Evolutionary conservation across 2,888 invertebrate species (phyloP).

Genomic region (Drosophila neutralis): DNA sequence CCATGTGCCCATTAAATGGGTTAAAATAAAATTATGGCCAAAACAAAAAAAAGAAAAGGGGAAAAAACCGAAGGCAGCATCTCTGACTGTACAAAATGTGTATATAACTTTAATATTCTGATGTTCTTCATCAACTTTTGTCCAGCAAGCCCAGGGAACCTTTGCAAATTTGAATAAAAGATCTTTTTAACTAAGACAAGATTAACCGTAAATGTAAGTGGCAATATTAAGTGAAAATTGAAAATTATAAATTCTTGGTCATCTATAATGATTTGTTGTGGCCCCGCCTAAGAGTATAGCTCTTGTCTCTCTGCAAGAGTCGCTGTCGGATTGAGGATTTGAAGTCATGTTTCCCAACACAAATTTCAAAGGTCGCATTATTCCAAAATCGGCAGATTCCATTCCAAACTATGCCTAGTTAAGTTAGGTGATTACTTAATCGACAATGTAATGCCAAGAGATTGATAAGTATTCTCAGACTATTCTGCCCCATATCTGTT

Average conservation of each 20-base stretch:
- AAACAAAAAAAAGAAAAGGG: neutral
- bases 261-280: neutral
- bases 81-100: neutral
- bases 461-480: too few species aligned
- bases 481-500: too few species aligned
- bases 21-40: neutral
- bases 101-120: neutral
- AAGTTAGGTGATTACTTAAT: too few species aligned
- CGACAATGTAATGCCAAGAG: too few species aligned
- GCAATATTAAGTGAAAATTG: neutral
- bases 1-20: neutral
- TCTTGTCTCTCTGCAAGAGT: neutral
- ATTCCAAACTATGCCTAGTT: neutral
- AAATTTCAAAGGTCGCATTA: too few species aligned
- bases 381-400: neutral
- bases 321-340: neutral
- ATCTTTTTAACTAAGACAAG: neutral
- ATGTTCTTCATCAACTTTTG: neutral
- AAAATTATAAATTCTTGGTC: neutral
- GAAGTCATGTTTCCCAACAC: neutral
- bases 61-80: neutral
- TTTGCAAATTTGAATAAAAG: neutral
- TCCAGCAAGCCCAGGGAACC: neutral
- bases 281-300: neutral
- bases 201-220: neutral